These are phyloP conservation scores for Mobula hypostoma DNA, from an alignment of 2,113 vertebrate species.

Conservation along the genomic window DNA sequence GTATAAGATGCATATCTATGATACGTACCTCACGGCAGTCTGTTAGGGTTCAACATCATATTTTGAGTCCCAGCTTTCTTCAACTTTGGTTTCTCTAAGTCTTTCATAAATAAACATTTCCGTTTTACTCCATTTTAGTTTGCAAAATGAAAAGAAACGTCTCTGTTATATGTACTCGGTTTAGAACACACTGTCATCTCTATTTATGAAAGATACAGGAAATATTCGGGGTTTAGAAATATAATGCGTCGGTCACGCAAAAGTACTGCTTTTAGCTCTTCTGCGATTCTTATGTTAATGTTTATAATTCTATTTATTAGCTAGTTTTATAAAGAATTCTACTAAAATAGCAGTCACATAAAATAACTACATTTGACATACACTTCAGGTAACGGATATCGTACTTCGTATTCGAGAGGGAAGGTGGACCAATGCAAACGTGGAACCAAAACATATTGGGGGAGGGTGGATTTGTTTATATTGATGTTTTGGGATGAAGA, in stretches of 20 bases:
- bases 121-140: slow-evolving; percentile 38
- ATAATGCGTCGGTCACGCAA: background rate
- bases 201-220: background rate
- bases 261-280: background rate
- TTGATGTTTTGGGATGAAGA: background rate
- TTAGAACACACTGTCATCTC: slow-evolving; percentile 26
- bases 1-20: no score
- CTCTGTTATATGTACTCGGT: background rate
- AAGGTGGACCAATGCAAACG: slow-evolving; percentile 56
- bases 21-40: no score
- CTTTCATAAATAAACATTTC: slow-evolving; percentile 37
- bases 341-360: background rate
- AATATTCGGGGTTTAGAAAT: background rate
- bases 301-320: background rate
- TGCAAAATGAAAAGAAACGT: slow-evolving; percentile 16
- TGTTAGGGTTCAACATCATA: background rate
- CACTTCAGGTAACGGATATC: slow-evolving; percentile 11
- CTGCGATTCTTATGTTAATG: background rate
- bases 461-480: slow-evolving; percentile 31
- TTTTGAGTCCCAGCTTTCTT: background rate
- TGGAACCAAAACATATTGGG: slow-evolving; percentile 44
- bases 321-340: background rate
- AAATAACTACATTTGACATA: slow-evolving; percentile 9
- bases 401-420: slow-evolving; percentile 50
- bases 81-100: slow-evolving; percentile 5